Evolutionary conservation across 1,140 invertebrate species (phyloP).

Genomic region (Drosophila subobscura): DNA sequence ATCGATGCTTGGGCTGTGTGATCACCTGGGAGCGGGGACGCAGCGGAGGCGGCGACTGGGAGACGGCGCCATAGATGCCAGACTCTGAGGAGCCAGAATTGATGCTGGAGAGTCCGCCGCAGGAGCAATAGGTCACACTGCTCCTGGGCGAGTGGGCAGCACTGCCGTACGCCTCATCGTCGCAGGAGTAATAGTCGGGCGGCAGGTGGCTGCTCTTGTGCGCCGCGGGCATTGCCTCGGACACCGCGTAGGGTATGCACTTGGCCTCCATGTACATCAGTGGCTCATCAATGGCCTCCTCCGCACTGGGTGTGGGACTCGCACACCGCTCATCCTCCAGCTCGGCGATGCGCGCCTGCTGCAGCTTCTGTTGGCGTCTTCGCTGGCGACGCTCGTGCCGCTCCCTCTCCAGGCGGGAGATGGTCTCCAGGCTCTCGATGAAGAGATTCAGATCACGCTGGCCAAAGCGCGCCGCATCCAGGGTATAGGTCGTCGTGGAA

Average conservation of each 20-base stretch:
- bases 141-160: slow-evolving; percentile 43
- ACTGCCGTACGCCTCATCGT: slow-evolving; percentile 68
- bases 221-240: slow-evolving; percentile 3
- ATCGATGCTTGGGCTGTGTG: slow-evolving; percentile 37
- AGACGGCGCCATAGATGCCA: slow-evolving; percentile 40
- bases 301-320: slow-evolving; percentile 59
- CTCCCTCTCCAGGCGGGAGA: slow-evolving; percentile 59
- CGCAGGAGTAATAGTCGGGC: slow-evolving; percentile 46
- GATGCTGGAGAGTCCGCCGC: slow-evolving; percentile 16
- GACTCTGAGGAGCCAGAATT: slow-evolving; percentile 64
- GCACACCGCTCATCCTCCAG: slow-evolving; percentile 34
- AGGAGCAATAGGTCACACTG: slow-evolving; percentile 65
- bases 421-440: slow-evolving; percentile 69
- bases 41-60: slow-evolving; percentile 10
- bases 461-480: slow-evolving; percentile 56
- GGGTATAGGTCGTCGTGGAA: slow-evolving; percentile 40
- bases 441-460: slow-evolving; percentile 57
- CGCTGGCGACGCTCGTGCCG: slow-evolving; percentile 48
- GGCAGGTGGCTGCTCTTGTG: background rate
- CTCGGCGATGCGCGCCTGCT: slow-evolving; percentile 33
- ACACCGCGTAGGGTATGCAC: slow-evolving; percentile 61
- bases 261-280: slow-evolving; percentile 60
- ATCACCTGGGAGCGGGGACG: slow-evolving; percentile 56
- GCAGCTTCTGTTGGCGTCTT: slow-evolving; percentile 34
- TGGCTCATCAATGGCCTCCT: slow-evolving; percentile 65